Conservation (phyloP, 2,797 vertebrate species). For the Molothrus aeneus region DNA sequence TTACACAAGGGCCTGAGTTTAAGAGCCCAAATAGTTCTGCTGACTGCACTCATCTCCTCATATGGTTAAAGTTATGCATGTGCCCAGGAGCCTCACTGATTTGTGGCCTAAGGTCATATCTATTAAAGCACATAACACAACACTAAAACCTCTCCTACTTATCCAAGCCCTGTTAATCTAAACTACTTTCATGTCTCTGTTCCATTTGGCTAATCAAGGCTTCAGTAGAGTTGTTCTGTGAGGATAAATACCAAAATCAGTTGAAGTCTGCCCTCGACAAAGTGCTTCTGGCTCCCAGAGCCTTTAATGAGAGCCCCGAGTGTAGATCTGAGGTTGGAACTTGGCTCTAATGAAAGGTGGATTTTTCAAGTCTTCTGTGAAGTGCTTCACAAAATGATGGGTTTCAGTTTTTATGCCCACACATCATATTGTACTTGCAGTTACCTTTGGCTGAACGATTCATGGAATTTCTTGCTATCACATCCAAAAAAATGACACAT, state of each 20-base stretch:
- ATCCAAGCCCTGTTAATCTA: constrained; percentile 63
- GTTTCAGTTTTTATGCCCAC: constrained; percentile 61
- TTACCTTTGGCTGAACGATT: constrained; percentile 68
- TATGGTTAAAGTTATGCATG: constrained; percentile 19
- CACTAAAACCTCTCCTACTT: constrained; percentile 53
- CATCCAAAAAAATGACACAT: constrained; percentile 63
- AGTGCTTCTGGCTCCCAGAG: constrained; percentile 42
- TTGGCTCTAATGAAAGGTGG: constrained; percentile 50
- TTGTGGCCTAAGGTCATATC: constrained; percentile 59
- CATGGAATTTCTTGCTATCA: constrained; percentile 59
- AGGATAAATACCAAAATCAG: constrained; percentile 43
- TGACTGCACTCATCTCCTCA: constrained; percentile 20
- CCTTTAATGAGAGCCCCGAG: constrained; percentile 32
- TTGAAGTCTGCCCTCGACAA: constrained; percentile 43
- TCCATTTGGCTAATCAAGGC: constrained; percentile 66
- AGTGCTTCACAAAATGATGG: constrained; percentile 41
- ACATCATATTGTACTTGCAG: constrained; percentile 48
- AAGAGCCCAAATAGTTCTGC: not conserved
- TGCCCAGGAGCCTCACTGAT: constrained; percentile 49
- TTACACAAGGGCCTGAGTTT: not conserved
- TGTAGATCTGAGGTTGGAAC: constrained; percentile 55
- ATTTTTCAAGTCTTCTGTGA: constrained; percentile 58
- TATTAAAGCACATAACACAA: constrained; percentile 54
- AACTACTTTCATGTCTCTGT: constrained; percentile 64
- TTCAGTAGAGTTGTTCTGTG: constrained; percentile 32